phyloP scores from a whole-genome alignment of 1,140 invertebrate genomes.

The Drosophila ogumai region DNA sequence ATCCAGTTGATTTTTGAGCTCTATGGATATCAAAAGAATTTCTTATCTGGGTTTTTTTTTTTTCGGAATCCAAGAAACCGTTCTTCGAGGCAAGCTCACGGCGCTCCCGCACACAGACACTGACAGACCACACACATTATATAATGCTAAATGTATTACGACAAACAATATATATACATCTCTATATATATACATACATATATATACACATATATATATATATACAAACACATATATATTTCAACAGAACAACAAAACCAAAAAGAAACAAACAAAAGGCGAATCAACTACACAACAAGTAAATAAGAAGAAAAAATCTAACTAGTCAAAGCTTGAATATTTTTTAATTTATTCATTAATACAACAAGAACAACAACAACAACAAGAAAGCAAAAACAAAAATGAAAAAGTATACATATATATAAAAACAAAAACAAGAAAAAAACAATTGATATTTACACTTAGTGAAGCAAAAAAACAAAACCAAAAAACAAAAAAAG shows the following conservation, averaged over 20 bases:
- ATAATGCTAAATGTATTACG: slow-evolving; percentile 50
- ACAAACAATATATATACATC: slow-evolving; percentile 42
- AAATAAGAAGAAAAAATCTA: slow-evolving; percentile 69
- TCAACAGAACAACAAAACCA: slow-evolving; percentile 46
- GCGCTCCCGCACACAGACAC: slow-evolving; percentile 11
- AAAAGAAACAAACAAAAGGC: slow-evolving; percentile 40
- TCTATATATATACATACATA: slow-evolving; percentile 26
- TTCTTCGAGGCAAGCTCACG: slow-evolving; percentile 12
- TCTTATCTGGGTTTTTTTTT: not conserved
- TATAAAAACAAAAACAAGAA: slow-evolving; percentile 51
- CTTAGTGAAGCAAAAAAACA: slow-evolving; percentile 78
- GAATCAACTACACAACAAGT: slow-evolving; percentile 60
- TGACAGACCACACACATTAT: slow-evolving; percentile 27
- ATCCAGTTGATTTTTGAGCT: not conserved
- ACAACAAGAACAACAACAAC: slow-evolving; percentile 57
- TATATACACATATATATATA: slow-evolving; percentile 24
- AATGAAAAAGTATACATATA: slow-evolving; percentile 71
- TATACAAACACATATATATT: slow-evolving; percentile 59
- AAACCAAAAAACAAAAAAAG: slow-evolving; percentile 56
- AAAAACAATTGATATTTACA: slow-evolving; percentile 83
- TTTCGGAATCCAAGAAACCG: not conserved
- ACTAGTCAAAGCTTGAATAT: slow-evolving; percentile 83
- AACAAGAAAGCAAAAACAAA: slow-evolving; percentile 15
- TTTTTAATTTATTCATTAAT: slow-evolving; percentile 82
- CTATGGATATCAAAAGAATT: not conserved